These are phyloP conservation scores for Mesocentrotus franciscanus DNA, from an alignment of 53 echinoderm and acorn worm genomes.

Conservation along the genomic window DNA sequence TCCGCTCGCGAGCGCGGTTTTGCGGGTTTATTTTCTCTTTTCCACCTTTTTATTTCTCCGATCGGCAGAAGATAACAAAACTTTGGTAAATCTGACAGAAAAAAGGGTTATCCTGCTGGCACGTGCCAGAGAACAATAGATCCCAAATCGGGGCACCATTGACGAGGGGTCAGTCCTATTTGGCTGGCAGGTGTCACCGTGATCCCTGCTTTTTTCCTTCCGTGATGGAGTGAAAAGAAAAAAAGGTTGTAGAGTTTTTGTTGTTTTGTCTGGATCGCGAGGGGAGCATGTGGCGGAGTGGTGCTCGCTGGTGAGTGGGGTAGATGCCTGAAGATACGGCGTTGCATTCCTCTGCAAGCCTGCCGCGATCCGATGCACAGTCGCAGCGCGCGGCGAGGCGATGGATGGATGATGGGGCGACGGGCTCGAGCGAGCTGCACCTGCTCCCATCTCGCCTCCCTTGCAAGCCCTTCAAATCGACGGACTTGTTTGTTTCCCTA, in stretches of 20 bases:
- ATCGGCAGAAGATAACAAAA: constrained; percentile 36
- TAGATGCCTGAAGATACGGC: constrained; percentile 14
- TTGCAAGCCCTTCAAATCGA: constrained; percentile 23
- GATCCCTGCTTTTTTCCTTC: not conserved
- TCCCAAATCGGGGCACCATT: constrained; percentile 59
- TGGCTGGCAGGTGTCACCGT: constrained; percentile 33
- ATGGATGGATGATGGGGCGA: not conserved
- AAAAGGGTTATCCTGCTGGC: constrained; percentile 38
- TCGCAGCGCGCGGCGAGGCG: not conserved
- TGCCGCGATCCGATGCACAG: constrained; percentile 22
- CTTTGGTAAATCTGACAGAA: constrained; percentile 57
- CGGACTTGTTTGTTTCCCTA: constrained; percentile 38
- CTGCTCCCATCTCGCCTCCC: constrained; percentile 17
- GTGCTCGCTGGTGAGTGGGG: not conserved
- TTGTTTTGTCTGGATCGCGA: constrained; percentile 25
- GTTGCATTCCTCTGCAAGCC: constrained; percentile 20
- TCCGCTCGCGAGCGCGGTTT: constrained; percentile 28
- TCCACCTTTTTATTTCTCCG: not conserved
- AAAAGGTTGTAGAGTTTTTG: constrained; percentile 38
- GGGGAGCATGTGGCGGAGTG: not conserved
- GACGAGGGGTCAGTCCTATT: constrained; percentile 46
- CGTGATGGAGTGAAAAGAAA: not conserved
- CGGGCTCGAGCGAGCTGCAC: constrained; percentile 35
- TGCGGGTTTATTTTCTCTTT: not conserved
- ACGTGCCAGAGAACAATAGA: constrained; percentile 58